phyloP scores from a whole-genome alignment of 2,113 vertebrate genomes.

The Oceanodroma tethys region DNA sequence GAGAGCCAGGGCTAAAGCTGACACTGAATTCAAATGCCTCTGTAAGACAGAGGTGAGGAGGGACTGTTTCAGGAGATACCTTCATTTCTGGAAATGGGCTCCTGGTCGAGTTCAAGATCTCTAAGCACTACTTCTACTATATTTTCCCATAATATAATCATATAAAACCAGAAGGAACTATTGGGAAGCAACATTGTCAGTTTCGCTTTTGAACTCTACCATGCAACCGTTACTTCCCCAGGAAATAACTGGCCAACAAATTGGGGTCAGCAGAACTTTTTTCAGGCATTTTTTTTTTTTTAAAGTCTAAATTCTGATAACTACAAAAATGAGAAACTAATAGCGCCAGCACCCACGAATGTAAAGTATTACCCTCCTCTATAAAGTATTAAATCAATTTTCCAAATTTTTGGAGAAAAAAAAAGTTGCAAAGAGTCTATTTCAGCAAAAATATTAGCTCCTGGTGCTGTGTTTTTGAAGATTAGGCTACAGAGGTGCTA shows the following conservation, averaged over 20 bases:
- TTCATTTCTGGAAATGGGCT: not conserved
- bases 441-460: not conserved
- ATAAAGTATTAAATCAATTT: no score
- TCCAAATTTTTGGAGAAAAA: accelerated
- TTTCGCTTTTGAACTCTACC: not conserved
- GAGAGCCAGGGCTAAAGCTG: not conserved
- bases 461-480: accelerated
- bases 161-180: not conserved
- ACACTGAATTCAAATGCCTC: not conserved
- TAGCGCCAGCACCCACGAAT: not conserved
- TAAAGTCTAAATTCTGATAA: not conserved
- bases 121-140: not conserved
- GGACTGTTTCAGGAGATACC: not conserved
- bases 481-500: not conserved
- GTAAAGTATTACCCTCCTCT: no score
- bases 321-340: not conserved
- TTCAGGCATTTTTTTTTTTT: not conserved
- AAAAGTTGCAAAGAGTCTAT: not conserved
- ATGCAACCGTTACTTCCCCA: not conserved
- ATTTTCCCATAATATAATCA: not conserved
- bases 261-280: accelerated
- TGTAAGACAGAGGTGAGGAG: not conserved
- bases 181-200: not conserved
- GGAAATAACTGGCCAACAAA: not conserved
- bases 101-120: accelerated